These are phyloP conservation scores for Sebastes flavidus DNA, from an alignment of 2,797 vertebrate species.

Conservation along the genomic window DNA sequence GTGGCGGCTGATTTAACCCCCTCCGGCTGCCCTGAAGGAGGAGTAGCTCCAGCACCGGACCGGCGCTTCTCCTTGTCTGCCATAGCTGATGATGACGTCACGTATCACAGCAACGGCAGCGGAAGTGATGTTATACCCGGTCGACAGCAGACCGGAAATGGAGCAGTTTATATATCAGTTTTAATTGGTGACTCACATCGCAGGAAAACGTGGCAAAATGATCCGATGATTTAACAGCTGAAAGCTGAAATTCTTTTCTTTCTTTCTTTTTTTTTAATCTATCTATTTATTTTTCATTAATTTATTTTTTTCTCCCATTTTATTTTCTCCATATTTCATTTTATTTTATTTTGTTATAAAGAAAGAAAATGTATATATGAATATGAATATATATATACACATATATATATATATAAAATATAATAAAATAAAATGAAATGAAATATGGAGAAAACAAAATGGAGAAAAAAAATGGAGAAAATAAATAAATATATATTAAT, in stretches of 20 bases:
- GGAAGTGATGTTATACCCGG: slow-evolving; percentile 53
- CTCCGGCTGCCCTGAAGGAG: slow-evolving; percentile 56
- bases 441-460: neutral
- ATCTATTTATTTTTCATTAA: too few relatives aligned
- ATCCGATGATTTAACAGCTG: neutral
- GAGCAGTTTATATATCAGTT: neutral
- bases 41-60: slow-evolving; percentile 52
- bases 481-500: neutral
- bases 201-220: neutral
- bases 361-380: too few relatives aligned
- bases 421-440: neutral
- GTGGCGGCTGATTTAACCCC: slow-evolving; percentile 49
- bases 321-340: too few relatives aligned
- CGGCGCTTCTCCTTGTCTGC: slow-evolving; percentile 85
- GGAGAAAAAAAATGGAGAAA: neutral
- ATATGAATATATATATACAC: too few relatives aligned
- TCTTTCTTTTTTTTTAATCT: too few relatives aligned
- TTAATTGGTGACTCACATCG: neutral
- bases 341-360: too few relatives aligned
- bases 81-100: slow-evolving; percentile 71
- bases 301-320: too few relatives aligned
- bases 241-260: neutral
- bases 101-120: slow-evolving; percentile 57
- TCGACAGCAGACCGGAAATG: slow-evolving; percentile 2
- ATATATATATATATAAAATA: too few relatives aligned